Percentiles rank a stretch among this genome's conserved stretches.
phyloP scores from a whole-genome alignment of 2,888 invertebrate genomes.

The Mechanitis mazaeus region DNA sequence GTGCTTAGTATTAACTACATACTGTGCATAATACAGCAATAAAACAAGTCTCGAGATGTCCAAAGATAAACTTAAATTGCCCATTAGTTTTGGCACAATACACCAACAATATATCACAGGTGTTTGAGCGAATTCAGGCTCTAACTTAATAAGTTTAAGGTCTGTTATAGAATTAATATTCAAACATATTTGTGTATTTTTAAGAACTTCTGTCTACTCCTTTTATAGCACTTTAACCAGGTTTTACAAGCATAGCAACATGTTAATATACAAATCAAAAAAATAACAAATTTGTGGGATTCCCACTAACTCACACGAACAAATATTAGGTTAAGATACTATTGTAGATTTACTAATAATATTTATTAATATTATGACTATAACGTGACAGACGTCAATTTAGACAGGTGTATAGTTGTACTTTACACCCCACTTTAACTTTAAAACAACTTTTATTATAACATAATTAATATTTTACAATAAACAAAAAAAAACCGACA shows the following conservation, averaged over 20 bases:
- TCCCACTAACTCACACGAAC: constrained; percentile 15
- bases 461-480: too few relatives aligned
- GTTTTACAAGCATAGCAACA: constrained; percentile 25
- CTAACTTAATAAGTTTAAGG: constrained; percentile 10
- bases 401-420: too few relatives aligned
- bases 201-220: constrained; percentile 23
- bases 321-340: neutral
- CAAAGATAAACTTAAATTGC: constrained; percentile 53
- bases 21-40: constrained; percentile 46
- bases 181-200: neutral
- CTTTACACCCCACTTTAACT: too few relatives aligned
- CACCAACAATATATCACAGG: constrained; percentile 18
- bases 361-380: neutral
- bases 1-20: constrained; percentile 12
- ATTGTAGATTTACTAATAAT: neutral
- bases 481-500: too few relatives aligned
- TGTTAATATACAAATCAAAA: constrained; percentile 14
- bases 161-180: neutral
- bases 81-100: constrained; percentile 42
- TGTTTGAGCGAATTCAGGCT: constrained; percentile 19
- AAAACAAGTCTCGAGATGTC: constrained; percentile 50
- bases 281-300: constrained; percentile 24
- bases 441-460: too few relatives aligned
- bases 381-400: too few relatives aligned
- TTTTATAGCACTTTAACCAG: constrained; percentile 28